Conservation (phyloP, 2,797 vertebrate species). For the Micrastur ruficollis region DNA sequence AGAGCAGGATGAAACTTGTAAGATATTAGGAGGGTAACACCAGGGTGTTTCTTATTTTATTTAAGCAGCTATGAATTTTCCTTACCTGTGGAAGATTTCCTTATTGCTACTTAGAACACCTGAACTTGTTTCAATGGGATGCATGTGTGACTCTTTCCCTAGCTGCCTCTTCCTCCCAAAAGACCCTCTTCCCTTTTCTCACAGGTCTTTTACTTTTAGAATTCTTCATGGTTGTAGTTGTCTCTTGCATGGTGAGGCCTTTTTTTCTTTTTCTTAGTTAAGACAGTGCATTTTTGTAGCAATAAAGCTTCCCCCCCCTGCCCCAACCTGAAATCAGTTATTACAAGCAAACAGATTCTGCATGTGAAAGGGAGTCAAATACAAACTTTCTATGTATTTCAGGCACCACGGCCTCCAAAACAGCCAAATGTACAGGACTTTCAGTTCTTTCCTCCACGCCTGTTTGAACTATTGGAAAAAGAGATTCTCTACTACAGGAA, state of each 20-base stretch:
- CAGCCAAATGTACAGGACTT: constrained; percentile 99
- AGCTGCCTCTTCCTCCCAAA: rapidly evolving
- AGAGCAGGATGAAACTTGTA: not conserved
- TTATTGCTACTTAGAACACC: not conserved
- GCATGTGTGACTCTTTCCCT: not conserved
- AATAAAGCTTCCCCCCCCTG: not conserved
- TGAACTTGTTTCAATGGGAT: not conserved
- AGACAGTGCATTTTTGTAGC: not conserved
- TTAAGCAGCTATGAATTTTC: not conserved
- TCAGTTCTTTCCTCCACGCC: constrained; percentile 97
- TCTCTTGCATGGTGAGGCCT: not conserved
- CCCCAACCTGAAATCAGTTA: too few species aligned
- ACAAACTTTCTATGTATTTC: not conserved
- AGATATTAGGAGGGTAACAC: not conserved
- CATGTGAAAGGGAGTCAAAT: not conserved
- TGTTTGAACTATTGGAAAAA: constrained; percentile 97
- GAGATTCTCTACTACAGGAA: constrained; percentile 99
- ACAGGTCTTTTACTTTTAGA: not conserved
- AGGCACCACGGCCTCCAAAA: constrained; percentile 98
- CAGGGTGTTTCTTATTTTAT: not conserved
- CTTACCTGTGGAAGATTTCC: not conserved
- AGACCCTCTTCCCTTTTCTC: not conserved
- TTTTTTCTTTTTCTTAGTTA: not conserved
- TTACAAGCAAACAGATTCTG: not conserved
- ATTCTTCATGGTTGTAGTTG: not conserved